phyloP scores from a whole-genome alignment of 2,113 vertebrate genomes.

The Abramis brama region DNA sequence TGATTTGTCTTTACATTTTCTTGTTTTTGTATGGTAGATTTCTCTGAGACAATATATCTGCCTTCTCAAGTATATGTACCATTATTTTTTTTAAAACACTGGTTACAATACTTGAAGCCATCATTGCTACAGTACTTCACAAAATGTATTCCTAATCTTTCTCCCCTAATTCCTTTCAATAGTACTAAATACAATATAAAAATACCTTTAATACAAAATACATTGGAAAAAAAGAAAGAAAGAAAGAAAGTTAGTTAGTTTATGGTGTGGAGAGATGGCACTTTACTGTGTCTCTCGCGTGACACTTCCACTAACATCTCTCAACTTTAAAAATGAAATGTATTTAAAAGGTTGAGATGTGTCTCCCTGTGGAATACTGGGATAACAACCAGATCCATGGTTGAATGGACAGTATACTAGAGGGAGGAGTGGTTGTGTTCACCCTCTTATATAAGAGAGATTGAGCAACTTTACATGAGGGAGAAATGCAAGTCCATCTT shows the following conservation, averaged over 20 bases:
- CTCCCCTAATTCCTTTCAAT: too few relatives aligned
- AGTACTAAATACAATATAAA: too few relatives aligned
- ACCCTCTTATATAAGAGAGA: neutral
- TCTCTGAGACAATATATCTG: too few relatives aligned
- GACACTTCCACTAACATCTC: neutral
- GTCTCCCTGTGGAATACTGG: neutral
- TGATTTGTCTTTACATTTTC: too few relatives aligned
- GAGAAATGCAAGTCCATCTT: slow-evolving; percentile 22
- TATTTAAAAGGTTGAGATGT: neutral
- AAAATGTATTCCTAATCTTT: too few relatives aligned
- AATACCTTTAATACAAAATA: too few relatives aligned
- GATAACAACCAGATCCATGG: neutral
- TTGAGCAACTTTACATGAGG: neutral
- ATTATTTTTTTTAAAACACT: too few relatives aligned
- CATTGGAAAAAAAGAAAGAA: neutral
- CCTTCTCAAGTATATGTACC: too few relatives aligned
- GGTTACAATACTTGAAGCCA: too few relatives aligned
- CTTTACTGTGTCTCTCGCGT: neutral
- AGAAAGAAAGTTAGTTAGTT: neutral
- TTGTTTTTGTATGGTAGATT: too few relatives aligned
- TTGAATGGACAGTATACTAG: slow-evolving; percentile 1
- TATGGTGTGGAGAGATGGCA: neutral
- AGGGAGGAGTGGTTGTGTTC: neutral
- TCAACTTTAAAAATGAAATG: neutral
- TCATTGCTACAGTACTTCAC: too few relatives aligned